A percentile compares a stretch with the other conserved stretches of the same genome.
Evolutionary conservation across 2,113 vertebrate species (phyloP).

Genomic region (Furnarius figulus): DNA sequence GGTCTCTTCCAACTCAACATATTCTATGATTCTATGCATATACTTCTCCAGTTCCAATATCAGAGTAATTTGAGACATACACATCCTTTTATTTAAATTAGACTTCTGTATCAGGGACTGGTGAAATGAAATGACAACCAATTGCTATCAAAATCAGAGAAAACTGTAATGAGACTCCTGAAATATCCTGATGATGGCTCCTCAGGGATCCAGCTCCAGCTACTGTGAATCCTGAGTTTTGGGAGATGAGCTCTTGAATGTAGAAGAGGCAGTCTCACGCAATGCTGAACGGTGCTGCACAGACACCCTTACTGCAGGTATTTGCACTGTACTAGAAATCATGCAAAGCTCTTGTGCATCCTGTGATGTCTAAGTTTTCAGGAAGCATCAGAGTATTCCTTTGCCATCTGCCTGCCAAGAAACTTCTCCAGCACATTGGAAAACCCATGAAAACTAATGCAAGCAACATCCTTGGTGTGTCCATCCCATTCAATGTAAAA

Average conservation of each 20-base stretch:
- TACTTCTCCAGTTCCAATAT: neutral
- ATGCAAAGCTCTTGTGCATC: neutral
- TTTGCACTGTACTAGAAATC: neutral
- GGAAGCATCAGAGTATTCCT: neutral
- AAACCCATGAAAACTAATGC: neutral
- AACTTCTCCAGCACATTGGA: neutral
- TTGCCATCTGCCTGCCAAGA: neutral
- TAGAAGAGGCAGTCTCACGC: neutral
- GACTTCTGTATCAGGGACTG: neutral
- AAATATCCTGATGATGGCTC: neutral
- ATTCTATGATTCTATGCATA: neutral
- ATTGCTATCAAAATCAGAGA: neutral
- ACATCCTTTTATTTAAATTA: neutral
- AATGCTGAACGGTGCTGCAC: neutral
- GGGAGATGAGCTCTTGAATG: neutral
- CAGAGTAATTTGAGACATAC: neutral
- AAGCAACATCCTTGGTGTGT: neutral
- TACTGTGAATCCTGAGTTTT: neutral
- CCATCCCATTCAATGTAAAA: neutral
- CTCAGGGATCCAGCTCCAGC: neutral
- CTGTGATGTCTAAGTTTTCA: neutral
- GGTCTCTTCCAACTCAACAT: neutral
- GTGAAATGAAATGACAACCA: constrained; percentile 12
- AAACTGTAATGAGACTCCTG: neutral
- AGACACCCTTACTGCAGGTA: neutral